A percentile compares a stretch with the other conserved stretches of the same genome.
phyloP scores from a whole-genome alignment of 2,113 vertebrate genomes.

The Indicator maculatus region DNA sequence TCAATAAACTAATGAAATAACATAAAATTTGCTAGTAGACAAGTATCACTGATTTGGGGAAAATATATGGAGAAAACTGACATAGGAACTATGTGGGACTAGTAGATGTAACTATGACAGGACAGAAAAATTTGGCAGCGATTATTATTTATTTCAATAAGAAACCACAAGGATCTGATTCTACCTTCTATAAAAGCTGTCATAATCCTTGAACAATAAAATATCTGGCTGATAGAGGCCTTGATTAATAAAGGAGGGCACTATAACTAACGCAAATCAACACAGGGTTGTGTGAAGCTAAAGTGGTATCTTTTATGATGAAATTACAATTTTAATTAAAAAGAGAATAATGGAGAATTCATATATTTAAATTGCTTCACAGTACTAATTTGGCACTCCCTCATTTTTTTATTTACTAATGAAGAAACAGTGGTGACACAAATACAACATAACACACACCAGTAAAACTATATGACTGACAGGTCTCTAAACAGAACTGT shows the following conservation, averaged over 20 bases:
- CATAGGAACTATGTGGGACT: background rate
- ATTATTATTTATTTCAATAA: background rate
- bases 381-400: background rate
- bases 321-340: slow-evolving; percentile 11
- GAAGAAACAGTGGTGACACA: background rate
- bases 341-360: background rate
- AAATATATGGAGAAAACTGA: background rate
- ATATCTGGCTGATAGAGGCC: background rate
- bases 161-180: background rate
- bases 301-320: background rate
- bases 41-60: background rate
- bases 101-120: background rate
- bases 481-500: background rate
- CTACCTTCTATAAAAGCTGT: background rate
- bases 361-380: background rate
- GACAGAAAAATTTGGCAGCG: background rate
- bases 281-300: background rate
- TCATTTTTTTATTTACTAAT: background rate
- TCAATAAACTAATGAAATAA: background rate
- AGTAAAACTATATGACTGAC: background rate
- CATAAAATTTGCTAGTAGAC: background rate
- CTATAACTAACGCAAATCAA: background rate
- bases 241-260: slow-evolving; percentile 6
- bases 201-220: background rate
- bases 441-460: background rate